Percentiles rank a stretch among this genome's conserved stretches.
phyloP scores from a whole-genome alignment of 2,113 vertebrate genomes.

The Sapajus apella region DNA sequence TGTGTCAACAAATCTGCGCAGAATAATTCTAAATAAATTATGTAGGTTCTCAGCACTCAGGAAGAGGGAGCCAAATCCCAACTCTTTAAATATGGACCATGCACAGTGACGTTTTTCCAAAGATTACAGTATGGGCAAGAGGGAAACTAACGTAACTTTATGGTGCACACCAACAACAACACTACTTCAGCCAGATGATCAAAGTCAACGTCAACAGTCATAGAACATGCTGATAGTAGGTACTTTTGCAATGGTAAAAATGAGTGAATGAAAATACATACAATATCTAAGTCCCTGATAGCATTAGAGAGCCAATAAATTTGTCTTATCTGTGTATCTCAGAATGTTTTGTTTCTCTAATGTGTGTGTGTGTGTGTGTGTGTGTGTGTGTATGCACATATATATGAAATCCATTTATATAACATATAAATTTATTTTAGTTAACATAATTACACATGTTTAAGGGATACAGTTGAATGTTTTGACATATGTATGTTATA shows the following conservation, averaged over 20 bases:
- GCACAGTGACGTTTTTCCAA: background rate
- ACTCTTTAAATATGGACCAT: background rate
- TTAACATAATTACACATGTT: background rate
- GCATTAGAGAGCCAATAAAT: background rate
- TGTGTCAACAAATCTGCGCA: background rate
- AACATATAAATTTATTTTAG: background rate
- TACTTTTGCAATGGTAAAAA: background rate
- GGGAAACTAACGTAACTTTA: background rate
- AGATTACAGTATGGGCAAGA: background rate
- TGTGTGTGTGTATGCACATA: too few species aligned
- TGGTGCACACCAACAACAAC: background rate
- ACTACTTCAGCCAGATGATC: background rate
- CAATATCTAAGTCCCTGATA: background rate
- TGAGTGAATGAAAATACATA: background rate
- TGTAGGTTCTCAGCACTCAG: background rate
- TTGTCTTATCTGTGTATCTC: background rate
- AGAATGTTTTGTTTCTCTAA: background rate
- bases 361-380: background rate
- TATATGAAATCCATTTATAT: too few species aligned
- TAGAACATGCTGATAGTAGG: background rate
- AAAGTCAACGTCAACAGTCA: background rate
- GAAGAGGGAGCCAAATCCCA: background rate
- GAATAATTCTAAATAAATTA: background rate
- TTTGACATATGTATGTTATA: background rate
- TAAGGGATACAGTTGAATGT: background rate